A percentile compares a stretch with the other conserved stretches of the same genome.
phyloP scores from a whole-genome alignment of 2,888 invertebrate genomes.

The Theodoxus fluviatilis region DNA sequence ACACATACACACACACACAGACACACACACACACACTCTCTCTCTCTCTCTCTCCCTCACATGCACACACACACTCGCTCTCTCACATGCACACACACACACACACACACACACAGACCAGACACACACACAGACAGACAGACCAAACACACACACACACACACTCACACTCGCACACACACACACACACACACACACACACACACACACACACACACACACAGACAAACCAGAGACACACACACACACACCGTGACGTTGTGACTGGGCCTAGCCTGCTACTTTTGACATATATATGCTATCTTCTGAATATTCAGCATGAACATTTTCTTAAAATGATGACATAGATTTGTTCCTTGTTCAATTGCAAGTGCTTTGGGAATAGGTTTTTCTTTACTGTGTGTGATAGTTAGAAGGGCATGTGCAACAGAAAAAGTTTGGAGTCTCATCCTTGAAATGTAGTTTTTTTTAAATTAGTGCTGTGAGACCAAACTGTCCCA shows the following conservation, averaged over 20 bases:
- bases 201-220: neutral
- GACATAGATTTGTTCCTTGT: neutral
- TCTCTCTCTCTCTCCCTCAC: neutral
- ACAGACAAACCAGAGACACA: conserved; percentile 4
- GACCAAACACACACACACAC: conserved; percentile 9
- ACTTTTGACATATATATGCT: neutral
- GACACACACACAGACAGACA: conserved; percentile 12
- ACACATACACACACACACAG: neutral
- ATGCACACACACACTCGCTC: neutral
- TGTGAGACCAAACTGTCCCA: too few relatives aligned
- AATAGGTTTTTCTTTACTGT: conserved; percentile 1
- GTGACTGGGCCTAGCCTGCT: neutral
- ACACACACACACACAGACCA: conserved; percentile 5
- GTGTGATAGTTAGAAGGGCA: too few relatives aligned
- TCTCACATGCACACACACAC: neutral
- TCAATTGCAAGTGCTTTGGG: neutral
- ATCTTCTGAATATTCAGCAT: neutral
- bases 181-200: conserved; percentile 12
- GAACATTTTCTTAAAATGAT: too few relatives aligned
- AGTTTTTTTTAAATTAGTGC: too few relatives aligned
- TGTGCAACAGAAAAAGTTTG: too few relatives aligned
- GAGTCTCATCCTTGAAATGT: too few relatives aligned
- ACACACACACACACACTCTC: conserved; percentile 8
- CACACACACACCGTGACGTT: neutral
- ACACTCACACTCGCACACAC: conserved; percentile 11